phyloP scores from a whole-genome alignment of 2,113 vertebrate species.

The Lophochroa leadbeateri region DNA sequence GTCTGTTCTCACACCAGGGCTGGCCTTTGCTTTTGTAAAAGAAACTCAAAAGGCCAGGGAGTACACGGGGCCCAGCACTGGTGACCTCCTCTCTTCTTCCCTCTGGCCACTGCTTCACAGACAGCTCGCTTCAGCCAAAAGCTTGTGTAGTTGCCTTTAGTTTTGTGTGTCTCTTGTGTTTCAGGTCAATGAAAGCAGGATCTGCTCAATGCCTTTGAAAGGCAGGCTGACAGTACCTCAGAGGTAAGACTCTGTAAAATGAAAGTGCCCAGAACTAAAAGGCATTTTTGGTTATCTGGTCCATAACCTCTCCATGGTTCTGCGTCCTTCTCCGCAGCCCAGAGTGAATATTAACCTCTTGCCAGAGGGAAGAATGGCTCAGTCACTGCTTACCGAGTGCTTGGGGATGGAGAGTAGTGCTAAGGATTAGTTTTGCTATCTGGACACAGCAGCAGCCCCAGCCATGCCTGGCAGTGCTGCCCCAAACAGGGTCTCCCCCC shows the following conservation, averaged over 20 bases:
- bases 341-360: slow-evolving; percentile 40
- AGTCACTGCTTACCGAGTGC: not conserved
- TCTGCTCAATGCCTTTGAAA: slow-evolving; percentile 6
- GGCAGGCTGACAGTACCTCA: not conserved
- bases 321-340: not conserved
- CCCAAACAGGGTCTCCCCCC: fast-evolving
- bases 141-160: not conserved
- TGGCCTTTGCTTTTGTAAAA: not conserved
- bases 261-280: slow-evolving; percentile 43
- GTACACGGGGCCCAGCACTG: fast-evolving
- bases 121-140: fast-evolving
- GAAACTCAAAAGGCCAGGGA: not conserved
- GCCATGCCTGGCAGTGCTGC: not conserved
- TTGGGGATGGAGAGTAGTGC: not conserved
- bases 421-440: not conserved
- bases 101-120: fast-evolving
- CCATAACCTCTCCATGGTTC: slow-evolving; percentile 29
- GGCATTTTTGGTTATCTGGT: slow-evolving; percentile 38
- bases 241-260: slow-evolving; percentile 20
- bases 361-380: slow-evolving; percentile 14
- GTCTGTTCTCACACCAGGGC: not conserved
- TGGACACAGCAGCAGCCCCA: not conserved
- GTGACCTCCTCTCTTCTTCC: not conserved
- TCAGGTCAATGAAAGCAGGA: not conserved
- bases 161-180: not conserved